A percentile compares a stretch with the other conserved stretches of the same genome.
Evolutionary conservation across 2,888 invertebrate genomes (phyloP).

Genomic region (Lobophora halterata): DNA sequence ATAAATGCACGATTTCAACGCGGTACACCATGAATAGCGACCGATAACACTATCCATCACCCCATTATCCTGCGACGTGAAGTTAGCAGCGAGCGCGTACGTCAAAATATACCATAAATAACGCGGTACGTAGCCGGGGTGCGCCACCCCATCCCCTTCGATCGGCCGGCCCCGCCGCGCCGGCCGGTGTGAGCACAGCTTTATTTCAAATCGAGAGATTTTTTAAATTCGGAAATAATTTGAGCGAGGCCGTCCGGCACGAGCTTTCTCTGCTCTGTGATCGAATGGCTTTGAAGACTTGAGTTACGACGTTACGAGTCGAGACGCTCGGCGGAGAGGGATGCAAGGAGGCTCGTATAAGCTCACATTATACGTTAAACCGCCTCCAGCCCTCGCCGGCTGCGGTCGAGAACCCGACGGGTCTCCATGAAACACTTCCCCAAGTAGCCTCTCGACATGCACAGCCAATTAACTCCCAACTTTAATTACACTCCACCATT

Average conservation of each 20-base stretch:
- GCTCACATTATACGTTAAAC: constrained; percentile 66
- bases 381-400: constrained; percentile 58
- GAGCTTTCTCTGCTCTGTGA: constrained; percentile 11
- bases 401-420: constrained; percentile 48
- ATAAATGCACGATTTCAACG: constrained; percentile 59
- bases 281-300: constrained; percentile 21
- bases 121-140: constrained; percentile 63
- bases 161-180: constrained; percentile 46
- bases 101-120: constrained; percentile 80
- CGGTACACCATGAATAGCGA: constrained; percentile 67
- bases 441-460: constrained; percentile 48
- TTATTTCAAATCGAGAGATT: constrained; percentile 45
- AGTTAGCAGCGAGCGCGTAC: constrained; percentile 71
- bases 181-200: constrained; percentile 47
- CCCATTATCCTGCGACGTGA: constrained; percentile 73
- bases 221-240: constrained; percentile 40
- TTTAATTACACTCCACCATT: constrained; percentile 62
- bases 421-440: constrained; percentile 48
- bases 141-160: constrained; percentile 52
- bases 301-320: constrained; percentile 11
- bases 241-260: constrained; percentile 42
- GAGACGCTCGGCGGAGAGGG: constrained; percentile 45
- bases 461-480: constrained; percentile 62
- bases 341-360: constrained; percentile 45
- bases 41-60: constrained; percentile 80